phyloP scores from a whole-genome alignment of 1,140 invertebrate genomes.

The Metaphire vulgaris region DNA sequence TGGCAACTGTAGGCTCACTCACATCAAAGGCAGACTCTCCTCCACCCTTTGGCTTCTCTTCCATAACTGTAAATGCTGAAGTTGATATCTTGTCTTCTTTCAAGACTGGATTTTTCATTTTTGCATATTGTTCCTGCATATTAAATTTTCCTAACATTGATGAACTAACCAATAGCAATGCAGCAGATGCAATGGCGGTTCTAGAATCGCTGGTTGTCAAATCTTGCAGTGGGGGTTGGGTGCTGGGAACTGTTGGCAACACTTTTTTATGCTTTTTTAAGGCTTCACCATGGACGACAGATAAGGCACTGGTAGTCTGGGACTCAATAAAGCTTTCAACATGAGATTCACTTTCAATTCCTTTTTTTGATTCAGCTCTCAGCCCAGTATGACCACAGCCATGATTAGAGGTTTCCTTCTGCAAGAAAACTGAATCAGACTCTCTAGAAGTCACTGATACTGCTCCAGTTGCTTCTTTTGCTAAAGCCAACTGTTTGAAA shows the following conservation, averaged over 20 bases:
- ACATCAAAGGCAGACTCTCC: not conserved
- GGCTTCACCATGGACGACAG: too few species aligned
- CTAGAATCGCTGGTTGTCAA: too few species aligned
- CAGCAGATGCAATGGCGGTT: too few species aligned
- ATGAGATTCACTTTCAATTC: not conserved
- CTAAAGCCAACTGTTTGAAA: not conserved
- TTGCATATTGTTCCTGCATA: too few species aligned
- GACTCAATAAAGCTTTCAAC: not conserved
- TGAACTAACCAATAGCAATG: too few species aligned
- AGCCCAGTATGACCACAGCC: not conserved
- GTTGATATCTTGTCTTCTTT: not conserved
- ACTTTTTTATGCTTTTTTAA: too few species aligned
- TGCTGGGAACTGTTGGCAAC: not conserved
- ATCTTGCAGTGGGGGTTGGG: too few species aligned
- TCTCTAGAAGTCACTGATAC: not conserved
- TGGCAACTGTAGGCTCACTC: not conserved
- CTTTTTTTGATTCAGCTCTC: not conserved
- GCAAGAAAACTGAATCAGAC: not conserved
- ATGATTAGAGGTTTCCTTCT: too few species aligned
- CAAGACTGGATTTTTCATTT: not conserved
- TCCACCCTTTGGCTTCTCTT: not conserved
- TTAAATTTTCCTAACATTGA: too few species aligned
- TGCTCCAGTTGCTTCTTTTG: not conserved
- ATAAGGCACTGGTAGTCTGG: not conserved
- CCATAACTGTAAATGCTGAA: not conserved